Evolutionary conservation across 2,113 vertebrate genomes (phyloP).

Genomic region (Hippolais icterina): DNA sequence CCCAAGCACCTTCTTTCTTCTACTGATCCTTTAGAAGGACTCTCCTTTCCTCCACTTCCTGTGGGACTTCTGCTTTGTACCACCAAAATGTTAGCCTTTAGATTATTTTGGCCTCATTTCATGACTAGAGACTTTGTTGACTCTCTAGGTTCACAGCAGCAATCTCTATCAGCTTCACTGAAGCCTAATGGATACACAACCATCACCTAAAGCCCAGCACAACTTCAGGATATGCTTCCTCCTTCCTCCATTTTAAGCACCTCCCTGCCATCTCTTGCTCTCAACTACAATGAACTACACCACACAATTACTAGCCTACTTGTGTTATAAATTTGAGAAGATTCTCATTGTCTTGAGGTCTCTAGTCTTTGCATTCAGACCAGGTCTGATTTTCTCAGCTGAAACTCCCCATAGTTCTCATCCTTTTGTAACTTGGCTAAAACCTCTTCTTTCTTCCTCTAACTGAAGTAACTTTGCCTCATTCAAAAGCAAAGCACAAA

Average conservation of each 20-base stretch:
- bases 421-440: neutral
- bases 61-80: neutral
- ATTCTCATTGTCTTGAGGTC: neutral
- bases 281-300: neutral
- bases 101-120: neutral
- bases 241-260: neutral
- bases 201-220: neutral
- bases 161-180: neutral
- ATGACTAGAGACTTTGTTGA: neutral
- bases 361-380: neutral
- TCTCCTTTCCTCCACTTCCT: neutral
- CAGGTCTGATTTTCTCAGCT: neutral
- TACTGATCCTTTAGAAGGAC: neutral
- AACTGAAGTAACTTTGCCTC: neutral
- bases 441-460: neutral
- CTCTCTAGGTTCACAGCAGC: neutral
- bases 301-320: neutral
- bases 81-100: neutral
- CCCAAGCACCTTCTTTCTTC: neutral
- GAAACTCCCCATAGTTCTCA: neutral
- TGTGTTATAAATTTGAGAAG: neutral
- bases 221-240: neutral
- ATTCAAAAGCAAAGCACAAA: neutral
- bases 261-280: neutral
- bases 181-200: rapidly evolving